Conservation (phyloP, 2,797 vertebrate genomes). For the Helostoma temminkii region DNA sequence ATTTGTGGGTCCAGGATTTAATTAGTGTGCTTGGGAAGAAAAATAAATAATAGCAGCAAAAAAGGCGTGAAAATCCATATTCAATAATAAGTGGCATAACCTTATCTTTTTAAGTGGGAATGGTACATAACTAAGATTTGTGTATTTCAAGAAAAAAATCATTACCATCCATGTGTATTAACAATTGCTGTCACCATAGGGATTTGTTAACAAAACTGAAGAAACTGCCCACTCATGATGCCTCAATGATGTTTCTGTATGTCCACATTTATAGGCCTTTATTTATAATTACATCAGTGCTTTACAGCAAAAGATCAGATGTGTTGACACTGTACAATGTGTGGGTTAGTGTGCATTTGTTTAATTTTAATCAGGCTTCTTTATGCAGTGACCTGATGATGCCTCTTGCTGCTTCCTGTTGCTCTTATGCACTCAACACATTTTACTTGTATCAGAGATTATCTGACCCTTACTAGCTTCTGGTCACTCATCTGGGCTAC, state of each 20-base stretch:
- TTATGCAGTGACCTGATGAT: background rate
- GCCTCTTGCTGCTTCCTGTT: too few species aligned
- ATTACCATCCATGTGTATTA: too few species aligned
- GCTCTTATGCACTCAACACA: background rate
- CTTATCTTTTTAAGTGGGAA: background rate
- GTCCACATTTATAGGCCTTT: background rate
- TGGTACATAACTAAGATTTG: background rate
- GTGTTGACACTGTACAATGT: background rate
- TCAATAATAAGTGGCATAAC: background rate
- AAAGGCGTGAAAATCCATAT: background rate
- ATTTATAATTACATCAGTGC: background rate
- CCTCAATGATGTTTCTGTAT: background rate
- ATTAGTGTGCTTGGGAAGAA: too few species aligned
- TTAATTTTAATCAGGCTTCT: too few species aligned
- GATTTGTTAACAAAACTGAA: background rate
- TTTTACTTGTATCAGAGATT: conserved; percentile 14
- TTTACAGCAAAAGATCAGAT: background rate
- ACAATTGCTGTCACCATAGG: background rate
- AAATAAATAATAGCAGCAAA: background rate
- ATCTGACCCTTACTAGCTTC: conserved; percentile 27
- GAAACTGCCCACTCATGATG: background rate
- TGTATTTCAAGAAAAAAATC: too few species aligned
- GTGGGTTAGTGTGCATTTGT: background rate
- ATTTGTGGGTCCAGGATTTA: background rate
- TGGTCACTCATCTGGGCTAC: conserved; percentile 17